These are phyloP conservation scores for Epizoanthus rinbou DNA, from an alignment of 92 coral and sea anemone species.

Conservation along the genomic window DNA sequence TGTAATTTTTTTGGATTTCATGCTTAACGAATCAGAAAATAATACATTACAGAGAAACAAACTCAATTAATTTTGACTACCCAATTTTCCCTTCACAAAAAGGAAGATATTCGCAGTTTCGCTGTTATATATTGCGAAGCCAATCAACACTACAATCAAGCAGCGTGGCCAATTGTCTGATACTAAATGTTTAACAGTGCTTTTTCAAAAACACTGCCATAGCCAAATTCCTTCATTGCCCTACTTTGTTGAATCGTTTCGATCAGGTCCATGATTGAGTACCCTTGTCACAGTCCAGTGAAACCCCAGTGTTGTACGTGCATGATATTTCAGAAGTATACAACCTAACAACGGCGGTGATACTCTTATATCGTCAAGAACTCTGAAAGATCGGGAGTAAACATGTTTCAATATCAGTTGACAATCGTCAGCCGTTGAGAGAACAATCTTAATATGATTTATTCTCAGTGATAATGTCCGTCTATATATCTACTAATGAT, in stretches of 20 bases:
- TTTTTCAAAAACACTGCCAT: not conserved
- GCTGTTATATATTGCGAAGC: too few relatives aligned
- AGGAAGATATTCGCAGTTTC: too few relatives aligned
- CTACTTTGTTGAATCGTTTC: not conserved
- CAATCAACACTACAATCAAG: too few relatives aligned
- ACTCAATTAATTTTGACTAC: not conserved
- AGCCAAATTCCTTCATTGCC: conserved; percentile 24
- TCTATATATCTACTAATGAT: not conserved
- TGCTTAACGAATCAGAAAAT: not conserved
- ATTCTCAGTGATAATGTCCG: conserved; percentile 4
- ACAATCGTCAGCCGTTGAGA: not conserved
- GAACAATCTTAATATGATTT: not conserved
- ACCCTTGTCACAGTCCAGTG: too few relatives aligned
- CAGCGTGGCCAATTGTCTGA: too few relatives aligned
- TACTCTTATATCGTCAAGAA: not conserved
- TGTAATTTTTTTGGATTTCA: conserved; percentile 2
- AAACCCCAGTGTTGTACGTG: too few relatives aligned
- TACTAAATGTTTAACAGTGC: too few relatives aligned
- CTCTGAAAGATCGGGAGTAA: conserved; percentile 11
- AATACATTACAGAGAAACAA: not conserved
- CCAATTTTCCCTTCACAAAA: not conserved
- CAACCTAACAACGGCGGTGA: too few relatives aligned
- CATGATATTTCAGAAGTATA: too few relatives aligned
- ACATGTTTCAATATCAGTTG: not conserved
- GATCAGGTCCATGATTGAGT: not conserved